Conservation (phyloP, 2,888 invertebrate species). For the Apamea monoglypha region DNA sequence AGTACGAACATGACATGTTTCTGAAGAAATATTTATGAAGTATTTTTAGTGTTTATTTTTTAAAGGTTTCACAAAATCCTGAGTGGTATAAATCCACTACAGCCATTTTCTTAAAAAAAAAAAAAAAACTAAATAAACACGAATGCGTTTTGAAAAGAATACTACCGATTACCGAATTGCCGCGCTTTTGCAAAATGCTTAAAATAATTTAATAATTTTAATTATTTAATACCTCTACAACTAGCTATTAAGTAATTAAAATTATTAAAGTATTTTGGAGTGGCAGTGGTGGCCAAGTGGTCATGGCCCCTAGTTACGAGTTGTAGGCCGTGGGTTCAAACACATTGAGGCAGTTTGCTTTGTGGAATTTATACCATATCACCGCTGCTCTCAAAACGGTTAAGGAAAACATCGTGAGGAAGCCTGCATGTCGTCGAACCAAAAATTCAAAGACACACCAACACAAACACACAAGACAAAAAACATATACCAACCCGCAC, state of each 20-base stretch:
- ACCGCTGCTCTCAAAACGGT: not conserved
- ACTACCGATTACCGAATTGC: not conserved
- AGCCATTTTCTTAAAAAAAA: not conserved
- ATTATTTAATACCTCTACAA: not conserved
- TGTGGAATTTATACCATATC: too few relatives aligned
- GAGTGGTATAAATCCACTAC: too few relatives aligned
- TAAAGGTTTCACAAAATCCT: not conserved
- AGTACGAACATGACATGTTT: constrained; percentile 5
- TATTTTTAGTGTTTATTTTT: not conserved
- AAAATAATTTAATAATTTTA: not conserved
- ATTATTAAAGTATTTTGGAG: too few relatives aligned
- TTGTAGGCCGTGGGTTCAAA: too few relatives aligned
- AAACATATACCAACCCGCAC: not conserved
- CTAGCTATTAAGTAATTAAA: too few relatives aligned
- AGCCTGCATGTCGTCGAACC: not conserved
- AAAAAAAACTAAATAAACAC: not conserved
- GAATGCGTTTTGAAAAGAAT: not conserved
- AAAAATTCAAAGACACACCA: too few relatives aligned
- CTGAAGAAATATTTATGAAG: not conserved
- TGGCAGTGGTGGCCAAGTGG: too few relatives aligned
- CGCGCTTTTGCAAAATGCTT: not conserved
- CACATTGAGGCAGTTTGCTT: too few relatives aligned
- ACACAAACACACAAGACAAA: too few relatives aligned
- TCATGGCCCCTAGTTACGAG: too few relatives aligned
- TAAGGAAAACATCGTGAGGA: not conserved